phyloP scores from a whole-genome alignment of 2,113 vertebrate species.

The Carollia perspicillata region DNA sequence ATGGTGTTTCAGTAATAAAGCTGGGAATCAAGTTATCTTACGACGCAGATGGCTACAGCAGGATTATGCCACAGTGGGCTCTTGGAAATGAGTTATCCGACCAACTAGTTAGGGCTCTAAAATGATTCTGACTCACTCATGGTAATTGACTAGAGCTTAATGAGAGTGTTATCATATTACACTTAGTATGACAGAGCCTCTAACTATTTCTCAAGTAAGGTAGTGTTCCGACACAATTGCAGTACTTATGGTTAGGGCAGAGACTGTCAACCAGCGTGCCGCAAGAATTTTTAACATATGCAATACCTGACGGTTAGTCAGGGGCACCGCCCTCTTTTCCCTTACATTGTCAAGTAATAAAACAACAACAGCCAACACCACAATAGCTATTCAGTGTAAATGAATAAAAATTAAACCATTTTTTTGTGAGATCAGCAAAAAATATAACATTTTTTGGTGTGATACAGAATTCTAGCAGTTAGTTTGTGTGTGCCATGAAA shows the following conservation, averaged over 20 bases:
- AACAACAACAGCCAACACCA: too few species aligned
- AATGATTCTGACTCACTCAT: slow-evolving; percentile 50
- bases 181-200: slow-evolving; percentile 11
- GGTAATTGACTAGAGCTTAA: slow-evolving; percentile 63
- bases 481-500: too few species aligned
- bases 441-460: too few species aligned
- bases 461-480: too few species aligned
- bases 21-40: slow-evolving; percentile 59
- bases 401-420: too few species aligned
- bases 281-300: too few species aligned
- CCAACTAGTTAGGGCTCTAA: slow-evolving; percentile 46
- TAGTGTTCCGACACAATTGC: slow-evolving; percentile 60
- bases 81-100: slow-evolving; percentile 69
- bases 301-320: too few species aligned
- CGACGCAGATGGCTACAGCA: slow-evolving; percentile 57
- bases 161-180: slow-evolving; percentile 46
- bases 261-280: too few species aligned
- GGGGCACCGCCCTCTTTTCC: too few species aligned
- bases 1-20: slow-evolving; percentile 59
- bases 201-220: slow-evolving; percentile 63
- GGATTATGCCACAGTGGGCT: slow-evolving; percentile 9
- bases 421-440: too few species aligned
- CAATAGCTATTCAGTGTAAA: too few species aligned
- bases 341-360: too few species aligned
- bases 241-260: slow-evolving; percentile 23